Percentiles rank a stretch among this genome's conserved stretches.
Conservation (phyloP, 2,797 vertebrate species). For the Astyanax mexicanus region DNA sequence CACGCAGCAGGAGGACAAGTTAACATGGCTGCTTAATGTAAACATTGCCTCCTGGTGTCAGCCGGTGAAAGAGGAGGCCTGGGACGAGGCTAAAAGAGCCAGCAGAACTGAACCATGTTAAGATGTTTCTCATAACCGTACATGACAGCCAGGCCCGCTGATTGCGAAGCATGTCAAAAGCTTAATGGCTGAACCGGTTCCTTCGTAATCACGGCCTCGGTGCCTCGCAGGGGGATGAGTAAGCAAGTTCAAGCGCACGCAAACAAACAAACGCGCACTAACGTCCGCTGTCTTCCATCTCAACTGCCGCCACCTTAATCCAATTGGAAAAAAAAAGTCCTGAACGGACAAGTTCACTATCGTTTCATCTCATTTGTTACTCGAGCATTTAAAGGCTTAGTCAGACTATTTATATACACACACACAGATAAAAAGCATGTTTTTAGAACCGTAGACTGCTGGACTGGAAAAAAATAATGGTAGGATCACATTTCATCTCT, state of each 20-base stretch:
- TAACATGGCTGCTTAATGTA: conserved; percentile 60
- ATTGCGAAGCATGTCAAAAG: conserved; percentile 27
- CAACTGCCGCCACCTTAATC: conserved; percentile 67
- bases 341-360: conserved; percentile 66
- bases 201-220: conserved; percentile 72
- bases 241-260: conserved; percentile 69
- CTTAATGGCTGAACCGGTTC: conserved; percentile 70
- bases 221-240: conserved; percentile 60
- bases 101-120: conserved; percentile 18
- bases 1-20: conserved; percentile 57
- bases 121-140: conserved; percentile 61
- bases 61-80: conserved; percentile 48
- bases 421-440: conserved; percentile 12
- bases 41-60: conserved; percentile 75
- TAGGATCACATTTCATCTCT: conserved; percentile 35
- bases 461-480: conserved; percentile 23
- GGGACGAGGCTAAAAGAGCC: background rate
- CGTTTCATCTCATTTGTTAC: conserved; percentile 60
- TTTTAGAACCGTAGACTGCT: conserved; percentile 4
- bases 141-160: conserved; percentile 65
- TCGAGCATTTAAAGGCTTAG: conserved; percentile 27
- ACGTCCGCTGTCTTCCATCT: conserved; percentile 69
- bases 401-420: conserved; percentile 29
- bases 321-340: conserved; percentile 71
- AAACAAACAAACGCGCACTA: conserved; percentile 76